Evolutionary conservation across 2,797 vertebrate species (phyloP).

Genomic region (Macroramphosus scolopax): DNA sequence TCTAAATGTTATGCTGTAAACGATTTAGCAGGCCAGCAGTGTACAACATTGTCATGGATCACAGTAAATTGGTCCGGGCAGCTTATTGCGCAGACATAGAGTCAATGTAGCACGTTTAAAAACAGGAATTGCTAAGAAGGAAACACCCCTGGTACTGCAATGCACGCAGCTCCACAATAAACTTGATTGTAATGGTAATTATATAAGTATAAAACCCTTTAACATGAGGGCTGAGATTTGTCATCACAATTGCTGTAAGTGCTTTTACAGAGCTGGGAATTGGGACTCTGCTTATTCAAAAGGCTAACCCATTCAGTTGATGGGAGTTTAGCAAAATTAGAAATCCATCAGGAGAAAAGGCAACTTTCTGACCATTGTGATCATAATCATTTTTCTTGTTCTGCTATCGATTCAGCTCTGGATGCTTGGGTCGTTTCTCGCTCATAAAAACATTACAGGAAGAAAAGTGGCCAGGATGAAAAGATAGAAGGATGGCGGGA

Average conservation of each 20-base stretch:
- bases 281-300: slow-evolving; percentile 49
- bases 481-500: slow-evolving; percentile 48
- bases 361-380: slow-evolving; percentile 53
- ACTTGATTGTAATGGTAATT: slow-evolving; percentile 78
- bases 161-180: slow-evolving; percentile 70
- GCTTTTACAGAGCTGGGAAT: slow-evolving; percentile 56
- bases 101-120: slow-evolving; percentile 61
- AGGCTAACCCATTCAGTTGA: slow-evolving; percentile 50
- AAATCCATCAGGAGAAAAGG: slow-evolving; percentile 63
- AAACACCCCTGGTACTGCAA: slow-evolving; percentile 59
- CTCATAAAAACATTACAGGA: slow-evolving; percentile 31
- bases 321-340: slow-evolving; percentile 58
- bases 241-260: slow-evolving; percentile 60
- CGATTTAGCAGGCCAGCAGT: slow-evolving; percentile 49
- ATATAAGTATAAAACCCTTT: slow-evolving; percentile 71
- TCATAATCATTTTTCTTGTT: slow-evolving; percentile 73
- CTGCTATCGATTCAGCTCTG: slow-evolving; percentile 63
- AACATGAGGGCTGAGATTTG: slow-evolving; percentile 62
- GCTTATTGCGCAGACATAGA: slow-evolving; percentile 69
- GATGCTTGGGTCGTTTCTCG: slow-evolving; percentile 30
- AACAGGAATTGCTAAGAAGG: slow-evolving; percentile 66
- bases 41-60: slow-evolving; percentile 67
- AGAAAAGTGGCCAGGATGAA: slow-evolving; percentile 43
- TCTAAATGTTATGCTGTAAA: slow-evolving; percentile 53
- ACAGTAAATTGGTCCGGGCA: slow-evolving; percentile 67